phyloP scores from a whole-genome alignment of 1,140 invertebrate genomes.

The Pseudomyrmex concolor region DNA sequence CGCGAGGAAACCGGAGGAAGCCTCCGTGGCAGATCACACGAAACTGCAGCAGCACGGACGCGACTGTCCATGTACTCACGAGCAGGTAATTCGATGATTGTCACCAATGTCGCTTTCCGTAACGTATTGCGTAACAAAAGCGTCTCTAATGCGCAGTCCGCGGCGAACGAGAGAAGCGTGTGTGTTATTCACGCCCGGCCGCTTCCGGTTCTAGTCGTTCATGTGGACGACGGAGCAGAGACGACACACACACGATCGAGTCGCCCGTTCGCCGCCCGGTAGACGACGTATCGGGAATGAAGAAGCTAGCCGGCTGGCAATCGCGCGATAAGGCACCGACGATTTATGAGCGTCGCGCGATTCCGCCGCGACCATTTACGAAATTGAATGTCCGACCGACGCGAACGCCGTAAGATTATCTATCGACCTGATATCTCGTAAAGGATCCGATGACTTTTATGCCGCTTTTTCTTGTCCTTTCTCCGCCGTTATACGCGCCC shows the following conservation, averaged over 20 bases:
- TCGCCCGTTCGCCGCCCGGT: neutral
- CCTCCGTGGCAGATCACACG: slow-evolving; percentile 44
- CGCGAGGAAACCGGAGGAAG: slow-evolving; percentile 1
- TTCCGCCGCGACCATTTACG: slow-evolving; percentile 46
- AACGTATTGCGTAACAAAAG: slow-evolving; percentile 59
- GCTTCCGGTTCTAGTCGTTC: slow-evolving; percentile 45
- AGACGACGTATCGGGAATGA: neutral
- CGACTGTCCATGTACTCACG: slow-evolving; percentile 53
- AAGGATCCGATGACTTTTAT: slow-evolving; percentile 26
- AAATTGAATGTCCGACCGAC: slow-evolving; percentile 53
- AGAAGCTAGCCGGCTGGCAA: slow-evolving; percentile 53
- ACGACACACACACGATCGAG: neutral
- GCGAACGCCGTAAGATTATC: slow-evolving; percentile 33
- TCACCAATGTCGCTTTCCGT: slow-evolving; percentile 75
- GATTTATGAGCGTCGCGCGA: slow-evolving; percentile 49
- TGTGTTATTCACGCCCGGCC: slow-evolving; percentile 43
- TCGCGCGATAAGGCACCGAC: slow-evolving; percentile 44
- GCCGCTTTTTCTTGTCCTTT: slow-evolving; percentile 10
- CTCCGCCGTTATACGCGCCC: neutral
- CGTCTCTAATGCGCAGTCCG: slow-evolving; percentile 59
- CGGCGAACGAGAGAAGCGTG: neutral
- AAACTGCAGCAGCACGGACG: slow-evolving; percentile 53
- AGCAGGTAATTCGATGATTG: slow-evolving; percentile 81
- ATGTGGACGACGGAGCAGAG: slow-evolving; percentile 1
- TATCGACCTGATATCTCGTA: slow-evolving; percentile 43